Percentiles rank a stretch among this genome's conserved stretches.
phyloP scores from a whole-genome alignment of 2,113 vertebrate genomes.

The Prietella phreatophila region DNA sequence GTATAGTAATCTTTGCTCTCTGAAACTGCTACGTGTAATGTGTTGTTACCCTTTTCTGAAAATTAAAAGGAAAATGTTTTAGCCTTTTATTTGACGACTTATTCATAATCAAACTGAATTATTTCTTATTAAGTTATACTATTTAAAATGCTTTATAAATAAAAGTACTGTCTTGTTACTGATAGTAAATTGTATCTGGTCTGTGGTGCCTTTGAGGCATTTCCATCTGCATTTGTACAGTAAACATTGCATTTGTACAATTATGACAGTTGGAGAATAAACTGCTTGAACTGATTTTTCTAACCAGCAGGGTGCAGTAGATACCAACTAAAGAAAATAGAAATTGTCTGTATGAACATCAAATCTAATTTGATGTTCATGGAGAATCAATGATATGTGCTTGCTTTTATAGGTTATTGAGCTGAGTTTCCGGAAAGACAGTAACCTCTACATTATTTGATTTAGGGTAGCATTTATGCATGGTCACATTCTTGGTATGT shows the following conservation, averaged over 20 bases:
- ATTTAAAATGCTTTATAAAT: neutral
- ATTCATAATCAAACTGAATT: neutral
- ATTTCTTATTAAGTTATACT: neutral
- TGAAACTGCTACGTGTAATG: neutral
- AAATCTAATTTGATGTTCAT: neutral
- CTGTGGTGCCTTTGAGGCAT: neutral
- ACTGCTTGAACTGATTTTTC: neutral
- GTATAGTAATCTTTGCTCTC: neutral
- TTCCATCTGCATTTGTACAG: neutral
- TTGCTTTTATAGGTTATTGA: neutral
- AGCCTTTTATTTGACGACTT: neutral
- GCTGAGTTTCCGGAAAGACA: neutral
- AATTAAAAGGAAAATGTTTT: neutral
- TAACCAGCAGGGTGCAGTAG: slow-evolving; percentile 61
- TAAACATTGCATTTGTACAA: neutral
- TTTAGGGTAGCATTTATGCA: neutral
- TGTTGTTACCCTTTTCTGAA: neutral
- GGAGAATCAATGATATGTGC: neutral
- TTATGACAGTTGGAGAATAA: neutral
- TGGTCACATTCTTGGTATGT: neutral
- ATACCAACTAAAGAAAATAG: neutral
- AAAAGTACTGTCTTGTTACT: neutral
- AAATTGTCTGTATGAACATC: neutral
- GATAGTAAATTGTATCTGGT: neutral
- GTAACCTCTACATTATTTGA: neutral